A percentile compares a stretch with the other conserved stretches of the same genome.
Conservation (phyloP, 1,140 invertebrate genomes). For the Musca vetustissima region DNA sequence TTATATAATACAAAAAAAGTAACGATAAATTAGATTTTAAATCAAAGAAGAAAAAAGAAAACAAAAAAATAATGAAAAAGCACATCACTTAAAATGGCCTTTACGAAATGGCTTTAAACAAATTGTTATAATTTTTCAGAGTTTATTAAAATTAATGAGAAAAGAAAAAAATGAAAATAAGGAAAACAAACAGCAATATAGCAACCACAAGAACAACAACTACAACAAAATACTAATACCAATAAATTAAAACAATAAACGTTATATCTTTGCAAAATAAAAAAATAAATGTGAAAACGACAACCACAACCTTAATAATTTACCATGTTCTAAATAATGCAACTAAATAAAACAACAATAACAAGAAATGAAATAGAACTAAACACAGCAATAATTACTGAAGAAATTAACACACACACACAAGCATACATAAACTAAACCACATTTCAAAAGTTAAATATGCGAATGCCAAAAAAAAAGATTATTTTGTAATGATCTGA, state of each 20-base stretch:
- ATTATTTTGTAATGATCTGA: no score
- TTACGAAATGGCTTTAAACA: conserved; percentile 21
- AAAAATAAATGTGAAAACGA: not conserved
- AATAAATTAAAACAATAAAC: no score
- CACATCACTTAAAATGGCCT: conserved; percentile 24
- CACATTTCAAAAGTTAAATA: no score
- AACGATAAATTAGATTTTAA: conserved; percentile 17
- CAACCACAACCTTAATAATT: not conserved
- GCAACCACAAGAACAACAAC: no score
- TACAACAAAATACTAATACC: not conserved
- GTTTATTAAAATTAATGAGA: conserved; percentile 9
- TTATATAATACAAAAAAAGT: no score
- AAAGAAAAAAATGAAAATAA: not conserved
- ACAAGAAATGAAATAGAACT: not conserved
- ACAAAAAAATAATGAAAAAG: no score
- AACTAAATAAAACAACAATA: not conserved
- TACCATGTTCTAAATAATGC: not conserved
- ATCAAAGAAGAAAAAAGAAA: no score
- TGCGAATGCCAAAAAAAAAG: no score
- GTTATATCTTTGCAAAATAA: not conserved
- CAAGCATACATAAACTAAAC: no score
- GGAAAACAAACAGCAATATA: not conserved
- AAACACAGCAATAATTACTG: no score
- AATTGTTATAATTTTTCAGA: conserved; percentile 23
- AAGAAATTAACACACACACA: no score